These are phyloP conservation scores for Hippocampus mohnikei DNA, from an alignment of 2,113 vertebrate genomes.

Conservation along the genomic window DNA sequence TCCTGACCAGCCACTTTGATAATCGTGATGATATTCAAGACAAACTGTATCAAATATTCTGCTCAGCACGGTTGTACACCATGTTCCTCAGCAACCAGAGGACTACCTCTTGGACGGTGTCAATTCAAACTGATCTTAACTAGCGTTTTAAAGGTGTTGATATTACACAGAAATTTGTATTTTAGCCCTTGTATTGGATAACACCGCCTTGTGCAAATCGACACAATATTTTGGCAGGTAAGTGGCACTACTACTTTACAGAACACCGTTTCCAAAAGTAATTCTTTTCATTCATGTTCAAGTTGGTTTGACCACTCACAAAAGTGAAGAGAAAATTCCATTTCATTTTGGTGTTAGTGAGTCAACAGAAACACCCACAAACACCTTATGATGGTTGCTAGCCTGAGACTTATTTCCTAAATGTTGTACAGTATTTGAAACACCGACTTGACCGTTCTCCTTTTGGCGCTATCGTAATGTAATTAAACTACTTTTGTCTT, in stretches of 20 bases:
- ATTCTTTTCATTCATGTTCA: not conserved
- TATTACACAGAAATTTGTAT: no score
- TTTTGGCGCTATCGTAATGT: slow-evolving; percentile 45
- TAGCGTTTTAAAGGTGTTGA: no score
- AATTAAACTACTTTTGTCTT: slow-evolving; percentile 56
- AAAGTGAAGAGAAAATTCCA: not conserved
- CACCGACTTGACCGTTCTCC: not conserved
- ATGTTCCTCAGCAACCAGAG: no score
- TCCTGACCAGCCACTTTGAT: not conserved
- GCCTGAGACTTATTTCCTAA: not conserved
- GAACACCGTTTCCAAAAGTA: not conserved
- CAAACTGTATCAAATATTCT: not conserved
- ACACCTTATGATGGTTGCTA: not conserved
- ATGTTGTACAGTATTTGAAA: not conserved
- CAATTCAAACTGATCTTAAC: no score
- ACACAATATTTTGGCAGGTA: no score
- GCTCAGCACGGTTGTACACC: no score
- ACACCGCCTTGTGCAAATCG: no score
- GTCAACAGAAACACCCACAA: not conserved
- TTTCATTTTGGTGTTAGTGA: not conserved
- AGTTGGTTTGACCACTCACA: not conserved
- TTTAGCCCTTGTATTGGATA: no score
- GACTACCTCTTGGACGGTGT: no score
- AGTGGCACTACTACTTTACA: no score
- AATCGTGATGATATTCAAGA: not conserved